phyloP scores from a whole-genome alignment of 2,113 vertebrate genomes.

The Chroicocephalus ridibundus region DNA sequence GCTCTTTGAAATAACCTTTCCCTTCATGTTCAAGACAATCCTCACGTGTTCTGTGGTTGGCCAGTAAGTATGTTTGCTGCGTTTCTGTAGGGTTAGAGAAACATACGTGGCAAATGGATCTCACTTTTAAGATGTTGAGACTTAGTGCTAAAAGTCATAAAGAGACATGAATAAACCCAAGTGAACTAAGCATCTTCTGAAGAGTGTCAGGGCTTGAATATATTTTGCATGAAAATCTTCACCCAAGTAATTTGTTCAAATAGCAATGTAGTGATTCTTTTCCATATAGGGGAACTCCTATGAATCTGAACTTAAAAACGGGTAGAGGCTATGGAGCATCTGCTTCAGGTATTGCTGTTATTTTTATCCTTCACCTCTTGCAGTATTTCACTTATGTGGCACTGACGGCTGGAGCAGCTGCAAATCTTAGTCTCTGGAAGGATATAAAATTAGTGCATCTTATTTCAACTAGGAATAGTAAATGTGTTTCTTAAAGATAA shows the following conservation, averaged over 20 bases:
- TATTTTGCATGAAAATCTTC: neutral
- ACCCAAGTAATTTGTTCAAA: neutral
- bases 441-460: neutral
- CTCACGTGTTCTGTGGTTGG: neutral
- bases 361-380: conserved; percentile 24
- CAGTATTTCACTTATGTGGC: neutral
- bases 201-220: neutral
- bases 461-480: neutral
- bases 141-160: neutral
- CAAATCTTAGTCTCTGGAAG: neutral
- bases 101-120: neutral
- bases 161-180: neutral
- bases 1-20: neutral
- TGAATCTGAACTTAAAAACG: conserved; percentile 77
- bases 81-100: neutral
- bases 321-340: conserved; percentile 70
- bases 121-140: neutral
- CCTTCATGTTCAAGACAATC: neutral
- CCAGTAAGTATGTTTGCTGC: neutral
- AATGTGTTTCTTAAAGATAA: neutral
- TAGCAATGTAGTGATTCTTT: conserved; percentile 5
- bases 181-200: neutral
- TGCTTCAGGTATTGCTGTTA: conserved; percentile 62
- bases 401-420: neutral
- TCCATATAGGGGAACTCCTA: conserved; percentile 69